Base-by-base conservation (phyloP, 2,113 vertebrate species). In the Xenus cinereus region DNA sequence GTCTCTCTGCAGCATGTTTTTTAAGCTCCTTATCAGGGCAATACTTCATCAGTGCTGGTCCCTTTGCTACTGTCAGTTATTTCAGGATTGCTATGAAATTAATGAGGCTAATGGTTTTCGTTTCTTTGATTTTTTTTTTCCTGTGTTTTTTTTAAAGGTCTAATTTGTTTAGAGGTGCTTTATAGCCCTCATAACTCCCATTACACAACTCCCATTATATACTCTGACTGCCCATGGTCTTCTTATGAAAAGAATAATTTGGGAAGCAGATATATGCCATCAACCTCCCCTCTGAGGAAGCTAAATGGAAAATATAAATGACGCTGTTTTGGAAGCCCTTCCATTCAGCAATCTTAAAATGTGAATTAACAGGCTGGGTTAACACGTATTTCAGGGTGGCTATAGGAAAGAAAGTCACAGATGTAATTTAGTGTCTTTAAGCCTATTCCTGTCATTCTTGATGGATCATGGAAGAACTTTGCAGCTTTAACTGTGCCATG, bases 71-170 rank as follows among this genome's bases (percentile, higher is more conserved):
- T 71, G 67, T 74, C 90, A 93, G 63, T 91, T 91, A 94, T 94
- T 92, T 92, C 79, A 89, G 66, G 86, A 95, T 87, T 78, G 57
- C 6, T 89, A 41, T 72, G 83, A 93, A 90, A 93, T 96, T 93
- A 96, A 94, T 89, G 68, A 93, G 60, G 43, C 19, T 92, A 86
- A 86, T 41, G n/a, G 3, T 23, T 79, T 97, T 87, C 90, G 19
- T 92, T 96, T 95, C 53, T 83, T 88, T 83, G 19, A 7, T 35
- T 20, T 57, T 89, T 41, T 41, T 78, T 76, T 71, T 59, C 21
- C 9, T 57, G 3, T 39, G 10, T 9, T 4, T 27, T 54, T 35
- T 67, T 66, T 46, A 6, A 73, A 69, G 18, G 19, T 75, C 24
- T 84, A 63, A 90, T 94, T 86, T 90, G 43, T 94, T 96, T 95